Percentiles rank a stretch among this genome's conserved stretches.
Evolutionary conservation across 1,140 invertebrate species (phyloP).

Genomic region (Euwallacea similis): DNA sequence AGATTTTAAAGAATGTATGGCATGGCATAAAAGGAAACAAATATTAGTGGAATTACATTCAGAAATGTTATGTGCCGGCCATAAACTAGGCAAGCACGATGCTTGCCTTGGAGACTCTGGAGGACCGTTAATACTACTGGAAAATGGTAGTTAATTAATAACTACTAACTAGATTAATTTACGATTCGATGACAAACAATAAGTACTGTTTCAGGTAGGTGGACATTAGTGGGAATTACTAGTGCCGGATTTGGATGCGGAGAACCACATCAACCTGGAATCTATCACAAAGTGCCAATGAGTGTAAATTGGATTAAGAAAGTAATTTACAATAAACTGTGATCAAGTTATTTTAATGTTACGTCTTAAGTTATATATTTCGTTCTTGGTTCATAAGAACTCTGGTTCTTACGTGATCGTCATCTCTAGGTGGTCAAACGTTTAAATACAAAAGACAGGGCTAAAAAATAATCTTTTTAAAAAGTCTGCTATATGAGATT

Average conservation of each 20-base stretch:
- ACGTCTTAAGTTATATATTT: background rate
- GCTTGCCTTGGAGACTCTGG: constrained; percentile 85
- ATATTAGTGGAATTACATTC: constrained; percentile 72
- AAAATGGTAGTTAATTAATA: constrained; percentile 48
- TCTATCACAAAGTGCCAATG: constrained; percentile 76
- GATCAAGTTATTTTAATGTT: background rate
- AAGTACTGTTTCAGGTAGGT: constrained; percentile 58
- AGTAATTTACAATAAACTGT: constrained; percentile 49
- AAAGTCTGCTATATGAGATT: too few relatives aligned
- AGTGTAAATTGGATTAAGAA: constrained; percentile 72
- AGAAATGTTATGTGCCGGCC: constrained; percentile 85
- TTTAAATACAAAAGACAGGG: too few relatives aligned
- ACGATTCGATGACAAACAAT: background rate
- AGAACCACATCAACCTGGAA: constrained; percentile 82
- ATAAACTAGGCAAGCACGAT: constrained; percentile 78
- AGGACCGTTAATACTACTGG: constrained; percentile 72
- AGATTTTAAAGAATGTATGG: constrained; percentile 70
- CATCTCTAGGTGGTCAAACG: too few relatives aligned
- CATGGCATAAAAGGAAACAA: constrained; percentile 77
- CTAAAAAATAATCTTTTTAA: too few relatives aligned
- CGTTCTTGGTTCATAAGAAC: too few relatives aligned
- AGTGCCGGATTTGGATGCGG: constrained; percentile 86
- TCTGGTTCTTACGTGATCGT: too few relatives aligned
- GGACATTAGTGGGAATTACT: constrained; percentile 81
- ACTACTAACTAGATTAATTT: background rate